These are phyloP conservation scores for Limosa lapponica DNA, from an alignment of 2,797 vertebrate genomes.

Conservation along the genomic window DNA sequence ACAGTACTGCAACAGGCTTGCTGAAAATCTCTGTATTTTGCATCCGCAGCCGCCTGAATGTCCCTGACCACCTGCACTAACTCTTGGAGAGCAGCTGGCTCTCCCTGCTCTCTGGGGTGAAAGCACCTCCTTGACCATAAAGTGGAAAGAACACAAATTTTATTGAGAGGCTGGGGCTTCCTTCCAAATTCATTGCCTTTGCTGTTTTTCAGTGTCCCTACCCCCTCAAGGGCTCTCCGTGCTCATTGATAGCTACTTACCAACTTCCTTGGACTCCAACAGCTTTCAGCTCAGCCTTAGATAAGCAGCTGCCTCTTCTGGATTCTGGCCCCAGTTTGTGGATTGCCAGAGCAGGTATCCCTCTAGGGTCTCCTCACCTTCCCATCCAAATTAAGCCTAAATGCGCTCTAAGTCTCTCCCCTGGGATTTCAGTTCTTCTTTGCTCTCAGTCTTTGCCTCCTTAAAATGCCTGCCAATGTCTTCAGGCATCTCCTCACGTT, in stretches of 20 bases:
- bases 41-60: neutral
- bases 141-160: conserved; percentile 38
- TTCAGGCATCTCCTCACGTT: conserved; percentile 14
- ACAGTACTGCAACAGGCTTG: neutral
- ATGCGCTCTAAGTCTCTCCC: neutral
- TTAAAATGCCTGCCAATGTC: conserved; percentile 46
- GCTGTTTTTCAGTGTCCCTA: neutral
- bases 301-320: conserved; percentile 41
- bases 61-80: neutral
- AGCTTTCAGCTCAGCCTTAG: neutral
- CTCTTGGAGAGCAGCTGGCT: conserved; percentile 37
- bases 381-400: conserved; percentile 48
- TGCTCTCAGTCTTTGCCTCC: conserved; percentile 27
- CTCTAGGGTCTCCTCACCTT: conserved; percentile 38
- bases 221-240: neutral
- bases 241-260: conserved; percentile 6
- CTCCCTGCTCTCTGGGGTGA: neutral
- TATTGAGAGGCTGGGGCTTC: conserved; percentile 3
- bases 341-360: conserved; percentile 34
- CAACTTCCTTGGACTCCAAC: neutral
- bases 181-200: neutral
- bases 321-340: neutral
- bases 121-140: conserved; percentile 47
- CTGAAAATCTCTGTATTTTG: neutral
- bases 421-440: conserved; percentile 13